Conservation (phyloP, 2,888 invertebrate species). For the Metalampra italica region DNA sequence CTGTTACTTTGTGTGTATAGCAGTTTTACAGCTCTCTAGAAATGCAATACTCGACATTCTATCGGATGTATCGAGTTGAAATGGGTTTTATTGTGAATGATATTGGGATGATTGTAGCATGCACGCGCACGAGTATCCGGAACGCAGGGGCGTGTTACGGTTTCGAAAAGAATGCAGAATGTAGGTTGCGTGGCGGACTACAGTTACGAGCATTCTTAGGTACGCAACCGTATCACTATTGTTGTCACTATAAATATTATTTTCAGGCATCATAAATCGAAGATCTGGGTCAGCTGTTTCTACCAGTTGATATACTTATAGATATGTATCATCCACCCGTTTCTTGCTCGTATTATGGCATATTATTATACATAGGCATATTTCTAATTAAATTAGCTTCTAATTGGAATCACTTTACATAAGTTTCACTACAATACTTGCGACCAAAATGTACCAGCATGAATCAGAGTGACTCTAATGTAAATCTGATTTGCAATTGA, state of each 20-base stretch:
- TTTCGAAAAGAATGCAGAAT: conserved; percentile 78
- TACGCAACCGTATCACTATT: conserved; percentile 62
- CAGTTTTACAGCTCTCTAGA: conserved; percentile 66
- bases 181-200: conserved; percentile 74
- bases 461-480: no score
- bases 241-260: conserved; percentile 44
- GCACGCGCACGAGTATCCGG: conserved; percentile 58
- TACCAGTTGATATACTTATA: neutral
- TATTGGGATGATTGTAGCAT: conserved; percentile 63
- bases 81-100: conserved; percentile 56
- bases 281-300: conserved; percentile 21
- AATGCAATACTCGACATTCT: conserved; percentile 60
- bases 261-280: conserved; percentile 38
- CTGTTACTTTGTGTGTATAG: conserved; percentile 41
- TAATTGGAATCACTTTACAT: no score
- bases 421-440: no score
- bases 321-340: no score
- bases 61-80: conserved; percentile 43
- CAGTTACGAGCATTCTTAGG: conserved; percentile 68
- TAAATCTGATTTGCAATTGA: no score
- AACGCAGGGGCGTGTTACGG: conserved; percentile 75
- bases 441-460: no score
- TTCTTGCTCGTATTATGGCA: no score
- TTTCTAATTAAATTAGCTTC: no score
- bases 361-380: no score